Conservation (phyloP, 1,140 invertebrate species). For the Pantala flavescens region DNA sequence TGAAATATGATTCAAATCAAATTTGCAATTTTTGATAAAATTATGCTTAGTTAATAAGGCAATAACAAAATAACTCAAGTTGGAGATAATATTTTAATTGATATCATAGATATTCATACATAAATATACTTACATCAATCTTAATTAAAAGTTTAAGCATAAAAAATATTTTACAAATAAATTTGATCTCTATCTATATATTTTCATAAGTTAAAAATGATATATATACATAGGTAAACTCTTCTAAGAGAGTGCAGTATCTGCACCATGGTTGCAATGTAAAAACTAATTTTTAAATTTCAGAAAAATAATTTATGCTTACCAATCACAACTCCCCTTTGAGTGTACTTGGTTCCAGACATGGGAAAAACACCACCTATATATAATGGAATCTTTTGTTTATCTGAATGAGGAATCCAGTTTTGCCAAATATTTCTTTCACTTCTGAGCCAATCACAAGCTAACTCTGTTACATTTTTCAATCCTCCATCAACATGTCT, state of each 20-base stretch:
- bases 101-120: too few relatives aligned
- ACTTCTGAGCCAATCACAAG: constrained; percentile 56
- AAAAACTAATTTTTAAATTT: too few relatives aligned
- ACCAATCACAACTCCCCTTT: constrained; percentile 48
- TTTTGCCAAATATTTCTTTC: constrained; percentile 40
- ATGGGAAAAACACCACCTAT: constrained; percentile 73
- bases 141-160: too few relatives aligned
- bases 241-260: too few relatives aligned
- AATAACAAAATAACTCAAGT: not conserved
- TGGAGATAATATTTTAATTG: too few relatives aligned
- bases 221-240: too few relatives aligned
- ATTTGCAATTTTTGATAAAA: not conserved
- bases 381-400: constrained; percentile 41
- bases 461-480: constrained; percentile 38
- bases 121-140: too few relatives aligned
- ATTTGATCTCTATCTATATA: too few relatives aligned
- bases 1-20: not conserved
- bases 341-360: constrained; percentile 43
- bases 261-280: too few relatives aligned
- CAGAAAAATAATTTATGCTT: constrained; percentile 12
- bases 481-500: constrained; percentile 16
- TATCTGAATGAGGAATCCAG: constrained; percentile 44
- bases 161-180: too few relatives aligned
- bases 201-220: too few relatives aligned
- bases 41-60: not conserved